Evolutionary conservation across 2,113 vertebrate genomes (phyloP).

Genomic region (Artemisiospiza belli): DNA sequence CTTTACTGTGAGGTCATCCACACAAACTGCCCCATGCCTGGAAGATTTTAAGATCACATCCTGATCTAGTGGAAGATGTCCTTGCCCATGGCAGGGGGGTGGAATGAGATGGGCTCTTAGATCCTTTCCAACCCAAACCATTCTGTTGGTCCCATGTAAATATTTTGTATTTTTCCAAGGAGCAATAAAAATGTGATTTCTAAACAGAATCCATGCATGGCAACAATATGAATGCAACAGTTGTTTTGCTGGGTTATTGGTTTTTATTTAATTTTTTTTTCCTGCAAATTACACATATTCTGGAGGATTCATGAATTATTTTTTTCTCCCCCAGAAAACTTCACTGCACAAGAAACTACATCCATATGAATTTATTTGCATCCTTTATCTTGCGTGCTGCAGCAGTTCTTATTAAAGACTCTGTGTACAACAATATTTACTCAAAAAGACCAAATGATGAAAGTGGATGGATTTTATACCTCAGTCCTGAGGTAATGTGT

Average conservation of each 20-base stretch:
- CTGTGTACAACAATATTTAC: slow-evolving; percentile 75
- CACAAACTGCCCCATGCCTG: neutral
- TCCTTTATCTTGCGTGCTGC: slow-evolving; percentile 90
- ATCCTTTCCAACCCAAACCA: neutral
- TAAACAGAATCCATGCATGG: neutral
- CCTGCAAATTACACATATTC: neutral
- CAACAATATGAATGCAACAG: neutral
- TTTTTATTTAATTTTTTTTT: neutral
- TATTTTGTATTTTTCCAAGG: neutral
- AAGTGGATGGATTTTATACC: slow-evolving; percentile 82
- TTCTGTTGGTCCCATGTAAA: neutral
- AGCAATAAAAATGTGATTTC: neutral
- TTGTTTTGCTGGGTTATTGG: neutral
- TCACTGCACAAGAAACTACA: slow-evolving; percentile 96
- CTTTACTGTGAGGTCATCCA: neutral
- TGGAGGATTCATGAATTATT: neutral
- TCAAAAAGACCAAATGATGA: slow-evolving; percentile 80
- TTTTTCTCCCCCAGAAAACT: slow-evolving; percentile 82
- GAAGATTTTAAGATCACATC: too few species aligned
- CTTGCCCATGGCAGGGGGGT: too few species aligned
- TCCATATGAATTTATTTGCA: slow-evolving; percentile 96
- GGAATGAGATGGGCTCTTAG: too few species aligned
- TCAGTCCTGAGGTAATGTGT: slow-evolving; percentile 20
- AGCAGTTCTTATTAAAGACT: slow-evolving; percentile 86
- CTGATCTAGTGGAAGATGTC: too few species aligned